Evolutionary conservation across 2,797 vertebrate genomes (phyloP), one percentile per base, ranked within the genome.

Genomic region (Lemur catta): DNA sequence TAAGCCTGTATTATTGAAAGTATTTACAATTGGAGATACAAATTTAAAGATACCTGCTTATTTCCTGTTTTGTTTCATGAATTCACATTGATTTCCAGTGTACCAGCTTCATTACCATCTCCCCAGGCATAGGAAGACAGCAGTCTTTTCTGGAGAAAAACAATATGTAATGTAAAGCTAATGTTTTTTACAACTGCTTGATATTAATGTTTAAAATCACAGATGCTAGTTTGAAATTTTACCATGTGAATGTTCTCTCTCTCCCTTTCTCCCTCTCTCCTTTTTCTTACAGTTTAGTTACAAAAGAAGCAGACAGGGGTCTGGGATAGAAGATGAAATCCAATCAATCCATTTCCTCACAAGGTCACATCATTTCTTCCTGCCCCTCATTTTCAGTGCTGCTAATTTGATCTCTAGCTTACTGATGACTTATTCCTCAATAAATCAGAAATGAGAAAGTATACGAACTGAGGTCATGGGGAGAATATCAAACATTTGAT

Each of bases 181-280:
- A 92, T 75, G 52, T 43, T 71, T 63, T 46, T 71, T 63, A 67
- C 8, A 87, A 72, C 38, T 76, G 20, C 59, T 91, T 85, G 50
- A 89, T 89, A 82, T 94, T 92, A 90, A 93, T 92, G 80, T 84
- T 95, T 95, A 92, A 96, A 90, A 52, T 84, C 71, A 72, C 72
- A 91, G 74, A 81, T 30, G 41, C 20, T 55, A 59, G 72, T 93
- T 30, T 75, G 17, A 91, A 82, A 43, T 89, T 91, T 41, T 59
- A 76, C 67, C 48, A 48, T 28, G 30, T 65, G 5, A 4, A 0
- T 61, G 2, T 33, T 35, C 6, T 71, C 35, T n/a, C 61, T 4
- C 6, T 63, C 22, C 22, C 63, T 35, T 22, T 69, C 59, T 26
- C 2, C 0, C 59, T 30, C 11, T 46, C 11, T 63, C 41, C 59